These are phyloP conservation scores for Petaurus breviceps DNA, from an alignment of 2,113 vertebrate genomes.

Conservation along the genomic window DNA sequence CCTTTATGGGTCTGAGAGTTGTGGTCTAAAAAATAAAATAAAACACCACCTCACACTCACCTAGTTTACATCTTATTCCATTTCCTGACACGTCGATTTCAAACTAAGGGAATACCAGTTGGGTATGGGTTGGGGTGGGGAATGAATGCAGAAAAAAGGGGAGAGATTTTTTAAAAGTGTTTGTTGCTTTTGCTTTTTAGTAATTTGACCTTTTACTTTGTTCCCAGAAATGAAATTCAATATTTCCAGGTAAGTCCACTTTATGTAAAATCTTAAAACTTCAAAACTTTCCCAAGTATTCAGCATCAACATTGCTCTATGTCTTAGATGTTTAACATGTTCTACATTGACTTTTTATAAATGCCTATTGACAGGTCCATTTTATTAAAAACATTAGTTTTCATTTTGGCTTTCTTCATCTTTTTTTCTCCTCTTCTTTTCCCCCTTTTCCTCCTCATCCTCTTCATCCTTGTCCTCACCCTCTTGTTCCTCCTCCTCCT, in stretches of 20 bases:
- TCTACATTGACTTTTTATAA: conserved; percentile 25
- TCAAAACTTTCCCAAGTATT: conserved; percentile 7
- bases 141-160: not conserved
- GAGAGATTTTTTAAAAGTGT: not conserved
- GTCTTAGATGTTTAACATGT: conserved; percentile 8
- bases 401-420: conserved; percentile 3
- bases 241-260: conserved; percentile 71
- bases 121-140: not conserved
- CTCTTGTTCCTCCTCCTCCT: not conserved
- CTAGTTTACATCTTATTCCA: not conserved
- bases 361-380: conserved; percentile 27
- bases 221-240: conserved; percentile 66
- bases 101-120: conserved; percentile 55
- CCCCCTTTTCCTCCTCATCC: not conserved
- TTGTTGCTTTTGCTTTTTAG: conserved; percentile 45
- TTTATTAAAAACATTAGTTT: not conserved
- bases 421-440: not conserved
- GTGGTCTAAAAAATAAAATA: not conserved
- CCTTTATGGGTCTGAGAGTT: conserved; percentile 7
- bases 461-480: not conserved
- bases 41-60: not conserved
- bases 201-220: conserved; percentile 57
- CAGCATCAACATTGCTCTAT: not conserved
- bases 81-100: conserved; percentile 10
- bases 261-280: conserved; percentile 29